Conservation (phyloP, 2,113 vertebrate genomes). For the Dasyornis broadbenti region DNA sequence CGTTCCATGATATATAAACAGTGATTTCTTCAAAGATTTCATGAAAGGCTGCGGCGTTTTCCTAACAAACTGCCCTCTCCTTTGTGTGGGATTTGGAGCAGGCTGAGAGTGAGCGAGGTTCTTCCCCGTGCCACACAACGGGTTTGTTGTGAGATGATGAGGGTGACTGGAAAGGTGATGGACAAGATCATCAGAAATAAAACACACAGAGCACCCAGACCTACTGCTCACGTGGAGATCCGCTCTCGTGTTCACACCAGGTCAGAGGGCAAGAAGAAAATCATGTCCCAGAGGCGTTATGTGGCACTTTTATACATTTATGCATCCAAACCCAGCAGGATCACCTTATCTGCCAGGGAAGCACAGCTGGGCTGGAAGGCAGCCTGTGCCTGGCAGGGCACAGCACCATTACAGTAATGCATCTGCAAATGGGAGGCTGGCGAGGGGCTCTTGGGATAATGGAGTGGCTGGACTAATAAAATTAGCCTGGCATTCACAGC, state of each 20-base stretch:
- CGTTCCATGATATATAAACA: not conserved
- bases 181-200: accelerated
- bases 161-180: not conserved
- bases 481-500: constrained; percentile 17
- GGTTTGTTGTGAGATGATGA: not conserved
- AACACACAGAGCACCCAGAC: not conserved
- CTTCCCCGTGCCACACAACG: not conserved
- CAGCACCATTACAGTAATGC: constrained; percentile 5
- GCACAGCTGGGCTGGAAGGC: not conserved
- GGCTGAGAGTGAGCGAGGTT: not conserved
- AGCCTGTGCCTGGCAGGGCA: not conserved
- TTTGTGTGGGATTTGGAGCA: not conserved
- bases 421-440: constrained; percentile 1
- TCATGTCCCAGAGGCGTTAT: accelerated
- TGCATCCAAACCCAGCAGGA: accelerated
- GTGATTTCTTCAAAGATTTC: not conserved
- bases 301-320: not conserved
- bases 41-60: not conserved
- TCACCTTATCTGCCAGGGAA: not conserved
- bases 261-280: not conserved
- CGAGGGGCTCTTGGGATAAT: constrained; percentile 1
- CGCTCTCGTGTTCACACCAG: not conserved
- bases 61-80: not conserved
- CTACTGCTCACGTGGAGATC: accelerated
- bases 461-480: constrained; percentile 47